Percentiles rank a stretch among this genome's conserved stretches.
Conservation (phyloP, 2,797 vertebrate genomes). For the Acridotheres tristis region DNA sequence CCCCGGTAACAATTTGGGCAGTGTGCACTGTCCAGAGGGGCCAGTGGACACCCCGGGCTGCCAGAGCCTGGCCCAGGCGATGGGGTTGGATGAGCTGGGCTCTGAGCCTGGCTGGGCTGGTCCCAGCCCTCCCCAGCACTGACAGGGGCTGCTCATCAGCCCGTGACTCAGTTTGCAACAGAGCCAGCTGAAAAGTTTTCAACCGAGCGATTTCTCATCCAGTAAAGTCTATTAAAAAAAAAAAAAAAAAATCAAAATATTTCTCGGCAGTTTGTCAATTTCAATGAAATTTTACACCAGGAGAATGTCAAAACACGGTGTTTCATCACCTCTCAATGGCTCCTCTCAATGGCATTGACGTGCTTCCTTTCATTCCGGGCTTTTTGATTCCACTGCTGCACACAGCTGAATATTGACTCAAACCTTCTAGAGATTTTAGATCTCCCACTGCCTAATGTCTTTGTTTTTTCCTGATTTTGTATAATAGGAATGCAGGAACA, state of each 20-base stretch:
- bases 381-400: not conserved
- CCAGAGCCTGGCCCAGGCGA: not conserved
- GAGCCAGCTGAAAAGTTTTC: constrained; percentile 65
- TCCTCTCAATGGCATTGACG: not conserved
- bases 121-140: constrained; percentile 23
- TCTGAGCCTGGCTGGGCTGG: not conserved
- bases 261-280: constrained; percentile 57
- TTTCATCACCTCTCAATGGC: not conserved
- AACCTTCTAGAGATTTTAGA: not conserved
- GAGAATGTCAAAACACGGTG: constrained; percentile 62
- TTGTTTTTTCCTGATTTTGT: not conserved
- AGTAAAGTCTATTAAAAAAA: constrained; percentile 54
- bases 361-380: not conserved
- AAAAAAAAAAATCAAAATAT: constrained; percentile 66
- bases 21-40: not conserved
- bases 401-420: not conserved
- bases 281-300: constrained; percentile 62
- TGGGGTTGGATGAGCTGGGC: not conserved
- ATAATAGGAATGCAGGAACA: not conserved
- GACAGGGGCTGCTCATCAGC: constrained; percentile 37
- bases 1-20: not conserved
- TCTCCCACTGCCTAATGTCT: not conserved
- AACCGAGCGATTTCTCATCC: constrained; percentile 34
- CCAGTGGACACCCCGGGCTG: constrained; percentile 17
- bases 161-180: constrained; percentile 20